These are phyloP conservation scores for Excalfactoria chinensis DNA, from an alignment of 2,113 vertebrate genomes.

Conservation along the genomic window DNA sequence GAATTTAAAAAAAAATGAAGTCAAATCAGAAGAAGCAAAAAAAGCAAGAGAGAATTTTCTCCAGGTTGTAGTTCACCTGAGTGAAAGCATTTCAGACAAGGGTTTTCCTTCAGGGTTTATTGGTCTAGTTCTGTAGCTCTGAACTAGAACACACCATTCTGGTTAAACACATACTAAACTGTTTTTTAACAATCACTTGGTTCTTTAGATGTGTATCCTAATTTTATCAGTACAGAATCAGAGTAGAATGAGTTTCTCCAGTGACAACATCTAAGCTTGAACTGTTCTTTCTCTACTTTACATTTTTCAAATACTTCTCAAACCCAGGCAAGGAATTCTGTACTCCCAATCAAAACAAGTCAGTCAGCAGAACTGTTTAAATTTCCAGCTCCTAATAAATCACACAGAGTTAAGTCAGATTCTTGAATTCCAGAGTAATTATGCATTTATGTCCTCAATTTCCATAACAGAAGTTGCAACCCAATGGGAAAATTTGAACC, in stretches of 20 bases:
- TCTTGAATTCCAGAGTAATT: conserved; percentile 1
- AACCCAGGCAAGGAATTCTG: conserved; percentile 27
- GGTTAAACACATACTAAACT: neutral
- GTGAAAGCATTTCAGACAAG: neutral
- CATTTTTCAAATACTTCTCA: conserved; percentile 40
- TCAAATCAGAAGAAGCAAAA: neutral
- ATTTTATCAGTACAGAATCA: neutral
- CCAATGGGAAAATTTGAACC: conserved; percentile 30
- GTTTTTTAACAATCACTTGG: neutral
- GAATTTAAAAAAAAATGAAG: neutral
- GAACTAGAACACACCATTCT: neutral
- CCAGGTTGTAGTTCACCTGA: neutral
- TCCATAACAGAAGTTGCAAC: conserved; percentile 29
- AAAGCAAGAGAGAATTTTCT: neutral
- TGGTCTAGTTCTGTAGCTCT: neutral
- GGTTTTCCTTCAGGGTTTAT: neutral
- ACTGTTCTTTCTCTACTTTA: neutral
- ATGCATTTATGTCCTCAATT: conserved; percentile 33
- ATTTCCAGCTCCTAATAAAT: conserved; percentile 57
- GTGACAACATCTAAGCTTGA: neutral
- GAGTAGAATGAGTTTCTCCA: neutral
- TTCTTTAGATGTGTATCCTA: neutral
- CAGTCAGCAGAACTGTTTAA: conserved; percentile 49
- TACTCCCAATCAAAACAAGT: conserved; percentile 25
- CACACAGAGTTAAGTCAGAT: conserved; percentile 28